phyloP scores from a whole-genome alignment of 1,140 invertebrate species.

The Neomicropteryx cornuta region DNA sequence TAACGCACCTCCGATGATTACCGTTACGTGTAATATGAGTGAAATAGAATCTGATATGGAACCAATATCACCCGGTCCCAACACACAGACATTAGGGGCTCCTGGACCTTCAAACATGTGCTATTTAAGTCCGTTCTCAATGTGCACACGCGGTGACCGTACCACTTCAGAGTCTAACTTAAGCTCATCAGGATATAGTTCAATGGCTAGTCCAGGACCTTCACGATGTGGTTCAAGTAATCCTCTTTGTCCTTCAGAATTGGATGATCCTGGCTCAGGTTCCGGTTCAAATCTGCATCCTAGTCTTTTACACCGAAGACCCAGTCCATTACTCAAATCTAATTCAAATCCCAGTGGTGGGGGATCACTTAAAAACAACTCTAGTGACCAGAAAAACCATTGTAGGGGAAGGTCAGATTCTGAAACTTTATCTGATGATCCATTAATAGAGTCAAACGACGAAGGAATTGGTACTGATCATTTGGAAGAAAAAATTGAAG shows the following conservation, averaged over 20 bases:
- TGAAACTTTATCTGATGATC: conserved; percentile 56
- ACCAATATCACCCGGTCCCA: conserved; percentile 42
- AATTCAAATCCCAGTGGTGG: conserved; percentile 33
- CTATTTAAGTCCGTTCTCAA: conserved; percentile 65
- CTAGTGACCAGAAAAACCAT: conserved; percentile 32
- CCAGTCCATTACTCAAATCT: conserved; percentile 40
- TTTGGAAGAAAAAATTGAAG: conserved; percentile 51
- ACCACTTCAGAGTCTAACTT: conserved; percentile 69
- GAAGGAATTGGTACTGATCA: conserved; percentile 59
- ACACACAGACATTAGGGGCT: conserved; percentile 21
- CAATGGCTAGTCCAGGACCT: conserved; percentile 67
- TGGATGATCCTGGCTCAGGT: conserved; percentile 50
- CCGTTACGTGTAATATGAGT: conserved; percentile 60
- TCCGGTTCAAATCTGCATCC: conserved; percentile 26
- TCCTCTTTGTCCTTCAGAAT: conserved; percentile 57
- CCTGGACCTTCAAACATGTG: conserved; percentile 45
- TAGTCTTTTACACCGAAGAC: conserved; percentile 23
- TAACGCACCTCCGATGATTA: conserved; percentile 56
- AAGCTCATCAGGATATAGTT: conserved; percentile 72
- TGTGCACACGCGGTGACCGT: conserved; percentile 52
- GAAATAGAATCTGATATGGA: conserved; percentile 63
- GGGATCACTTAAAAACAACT: conserved; percentile 17
- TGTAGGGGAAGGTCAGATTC: conserved; percentile 49
- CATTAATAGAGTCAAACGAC: conserved; percentile 55
- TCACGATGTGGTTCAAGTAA: conserved; percentile 67